Conservation (phyloP, 2,888 invertebrate species). For the Pseudococcus longispinus region DNA sequence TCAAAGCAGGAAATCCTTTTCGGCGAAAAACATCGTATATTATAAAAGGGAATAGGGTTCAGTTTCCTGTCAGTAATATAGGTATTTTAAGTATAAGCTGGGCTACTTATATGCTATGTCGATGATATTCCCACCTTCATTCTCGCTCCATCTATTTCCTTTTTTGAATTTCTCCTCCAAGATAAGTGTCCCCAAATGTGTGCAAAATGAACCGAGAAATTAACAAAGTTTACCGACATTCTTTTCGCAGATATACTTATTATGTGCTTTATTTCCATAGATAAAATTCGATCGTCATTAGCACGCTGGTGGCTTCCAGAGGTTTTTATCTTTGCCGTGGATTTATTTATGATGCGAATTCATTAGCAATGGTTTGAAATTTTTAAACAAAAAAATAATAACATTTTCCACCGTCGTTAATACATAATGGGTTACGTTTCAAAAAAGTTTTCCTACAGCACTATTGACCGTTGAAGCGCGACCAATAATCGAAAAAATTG, state of each 20-base stretch:
- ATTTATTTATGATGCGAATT: no score
- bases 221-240: background rate
- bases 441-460: no score
- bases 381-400: no score
- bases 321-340: background rate
- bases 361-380: no score
- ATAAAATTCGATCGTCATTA: background rate
- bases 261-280: background rate
- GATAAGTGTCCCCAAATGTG: slow-evolving; percentile 6
- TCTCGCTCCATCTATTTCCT: background rate
- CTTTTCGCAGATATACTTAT: background rate
- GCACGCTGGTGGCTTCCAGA: background rate
- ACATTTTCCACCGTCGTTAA: no score
- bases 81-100: background rate
- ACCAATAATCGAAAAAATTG: no score
- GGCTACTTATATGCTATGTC: background rate
- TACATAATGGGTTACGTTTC: no score
- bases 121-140: background rate
- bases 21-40: slow-evolving; percentile 43
- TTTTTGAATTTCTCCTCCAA: background rate
- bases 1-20: slow-evolving; percentile 36
- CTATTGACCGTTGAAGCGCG: no score
- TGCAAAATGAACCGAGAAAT: slow-evolving; percentile 6
- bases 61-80: slow-evolving; percentile 1
- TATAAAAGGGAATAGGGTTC: slow-evolving; percentile 34